These are phyloP conservation scores for Apantesis nais DNA, from an alignment of 2,888 invertebrate species.

Conservation along the genomic window DNA sequence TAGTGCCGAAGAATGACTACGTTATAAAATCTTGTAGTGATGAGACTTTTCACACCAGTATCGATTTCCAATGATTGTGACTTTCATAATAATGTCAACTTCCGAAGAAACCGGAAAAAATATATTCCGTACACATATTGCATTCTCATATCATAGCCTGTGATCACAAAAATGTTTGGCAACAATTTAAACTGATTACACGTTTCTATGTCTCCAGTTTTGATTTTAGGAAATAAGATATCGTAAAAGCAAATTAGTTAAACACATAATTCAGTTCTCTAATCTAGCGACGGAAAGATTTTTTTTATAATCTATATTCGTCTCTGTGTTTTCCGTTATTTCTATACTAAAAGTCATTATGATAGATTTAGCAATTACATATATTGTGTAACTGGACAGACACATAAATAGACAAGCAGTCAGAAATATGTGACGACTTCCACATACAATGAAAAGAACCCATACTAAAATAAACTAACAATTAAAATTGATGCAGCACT, in stretches of 20 bases:
- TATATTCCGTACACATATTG: not conserved
- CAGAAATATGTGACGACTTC: too few relatives aligned
- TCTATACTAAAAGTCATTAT: too few relatives aligned
- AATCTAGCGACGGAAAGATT: too few relatives aligned
- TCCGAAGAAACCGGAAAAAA: slow-evolving; percentile 9
- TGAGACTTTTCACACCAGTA: not conserved
- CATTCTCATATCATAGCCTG: not conserved
- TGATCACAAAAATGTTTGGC: not conserved
- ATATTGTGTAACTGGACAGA: too few relatives aligned
- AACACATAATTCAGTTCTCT: too few relatives aligned
- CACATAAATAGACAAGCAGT: too few relatives aligned
- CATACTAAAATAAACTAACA: too few relatives aligned
- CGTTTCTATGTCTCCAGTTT: not conserved
- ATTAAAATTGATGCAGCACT: too few relatives aligned
- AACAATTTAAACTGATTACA: not conserved
- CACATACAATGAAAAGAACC: too few relatives aligned
- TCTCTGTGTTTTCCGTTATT: too few relatives aligned
- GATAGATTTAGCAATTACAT: too few relatives aligned
- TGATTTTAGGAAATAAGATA: not conserved
- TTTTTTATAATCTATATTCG: too few relatives aligned
- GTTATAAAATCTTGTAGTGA: not conserved
- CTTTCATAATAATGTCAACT: not conserved
- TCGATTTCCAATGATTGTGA: not conserved
- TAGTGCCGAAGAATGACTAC: not conserved
- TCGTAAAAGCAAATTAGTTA: not conserved